A percentile compares a stretch with the other conserved stretches of the same genome.
phyloP scores from a whole-genome alignment of 2,113 vertebrate genomes.

The Cyphomyrus discorhynchus region DNA sequence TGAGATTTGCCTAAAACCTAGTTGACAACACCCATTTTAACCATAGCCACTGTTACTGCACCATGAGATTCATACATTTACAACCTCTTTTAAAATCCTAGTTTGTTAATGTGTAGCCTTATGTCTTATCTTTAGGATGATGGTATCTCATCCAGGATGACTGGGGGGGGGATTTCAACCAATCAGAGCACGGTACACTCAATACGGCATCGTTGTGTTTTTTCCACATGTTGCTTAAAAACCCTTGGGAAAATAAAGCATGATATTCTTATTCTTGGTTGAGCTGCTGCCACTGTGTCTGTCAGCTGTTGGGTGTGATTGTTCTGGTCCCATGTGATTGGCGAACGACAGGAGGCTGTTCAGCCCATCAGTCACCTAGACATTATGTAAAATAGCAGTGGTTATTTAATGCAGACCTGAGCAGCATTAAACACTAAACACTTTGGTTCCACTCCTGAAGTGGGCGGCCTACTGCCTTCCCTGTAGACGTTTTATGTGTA shows the following conservation, averaged over 20 bases:
- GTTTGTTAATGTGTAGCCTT: neutral
- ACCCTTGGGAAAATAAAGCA: too few relatives aligned
- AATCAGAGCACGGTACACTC: neutral
- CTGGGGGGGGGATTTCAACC: neutral
- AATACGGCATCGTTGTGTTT: neutral
- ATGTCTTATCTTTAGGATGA: neutral
- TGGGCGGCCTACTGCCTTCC: neutral
- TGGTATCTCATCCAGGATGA: neutral
- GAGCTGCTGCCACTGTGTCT: neutral
- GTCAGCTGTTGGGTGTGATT: neutral
- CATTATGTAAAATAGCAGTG: neutral
- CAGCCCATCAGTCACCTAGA: neutral
- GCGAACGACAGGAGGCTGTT: neutral
- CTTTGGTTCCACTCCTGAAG: neutral
- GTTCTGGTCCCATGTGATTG: too few relatives aligned
- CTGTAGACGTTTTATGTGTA: neutral
- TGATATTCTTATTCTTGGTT: neutral
- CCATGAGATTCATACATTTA: neutral
- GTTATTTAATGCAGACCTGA: neutral
- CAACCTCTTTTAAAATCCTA: neutral
- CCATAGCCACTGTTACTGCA: neutral
- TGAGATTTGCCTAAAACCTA: neutral
- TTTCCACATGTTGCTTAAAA: too few relatives aligned
- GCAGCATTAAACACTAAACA: too few relatives aligned
- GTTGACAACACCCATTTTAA: neutral